Evolutionary conservation across 2,888 invertebrate species (phyloP).

Genomic region (Diogma glabrata): DNA sequence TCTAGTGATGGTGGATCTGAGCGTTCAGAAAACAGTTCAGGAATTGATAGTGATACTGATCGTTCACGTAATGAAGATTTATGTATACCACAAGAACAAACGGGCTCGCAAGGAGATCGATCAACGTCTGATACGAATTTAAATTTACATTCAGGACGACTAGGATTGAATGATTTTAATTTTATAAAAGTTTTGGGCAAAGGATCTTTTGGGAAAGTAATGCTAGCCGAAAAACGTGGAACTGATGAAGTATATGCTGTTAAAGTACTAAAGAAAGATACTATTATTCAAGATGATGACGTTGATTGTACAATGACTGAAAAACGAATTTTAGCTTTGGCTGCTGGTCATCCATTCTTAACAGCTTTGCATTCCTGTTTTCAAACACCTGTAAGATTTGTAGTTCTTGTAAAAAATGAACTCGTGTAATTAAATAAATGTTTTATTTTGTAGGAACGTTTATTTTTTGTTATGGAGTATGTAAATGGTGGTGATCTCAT

Average conservation of each 20-base stretch:
- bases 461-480: slow-evolving; percentile 99
- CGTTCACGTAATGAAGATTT: slow-evolving; percentile 9
- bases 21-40: slow-evolving; percentile 27
- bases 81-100: slow-evolving; percentile 16
- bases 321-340: slow-evolving; percentile 89
- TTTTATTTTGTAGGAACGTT: slow-evolving; percentile 50
- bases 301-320: slow-evolving; percentile 99
- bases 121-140: slow-evolving; percentile 19
- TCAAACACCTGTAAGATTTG: slow-evolving; percentile 64
- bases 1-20: slow-evolving; percentile 38
- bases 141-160: slow-evolving; percentile 39
- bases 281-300: slow-evolving; percentile 97
- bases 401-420: background rate
- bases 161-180: slow-evolving; percentile 77
- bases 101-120: slow-evolving; percentile 27
- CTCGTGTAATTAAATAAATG: background rate
- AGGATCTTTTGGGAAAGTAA: slow-evolving; percentile 98
- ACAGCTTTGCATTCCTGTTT: slow-evolving; percentile 95
- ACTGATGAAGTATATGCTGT: slow-evolving; percentile 83
- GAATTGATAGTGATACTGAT: slow-evolving; percentile 22
- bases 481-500: slow-evolving; percentile 97
- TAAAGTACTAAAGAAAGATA: slow-evolving; percentile 91
- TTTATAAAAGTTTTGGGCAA: slow-evolving; percentile 99
- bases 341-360: slow-evolving; percentile 96
- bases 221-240: slow-evolving; percentile 90